Base-by-base conservation (phyloP, 2,113 vertebrate species). In the Zosterops pallidus region DNA sequence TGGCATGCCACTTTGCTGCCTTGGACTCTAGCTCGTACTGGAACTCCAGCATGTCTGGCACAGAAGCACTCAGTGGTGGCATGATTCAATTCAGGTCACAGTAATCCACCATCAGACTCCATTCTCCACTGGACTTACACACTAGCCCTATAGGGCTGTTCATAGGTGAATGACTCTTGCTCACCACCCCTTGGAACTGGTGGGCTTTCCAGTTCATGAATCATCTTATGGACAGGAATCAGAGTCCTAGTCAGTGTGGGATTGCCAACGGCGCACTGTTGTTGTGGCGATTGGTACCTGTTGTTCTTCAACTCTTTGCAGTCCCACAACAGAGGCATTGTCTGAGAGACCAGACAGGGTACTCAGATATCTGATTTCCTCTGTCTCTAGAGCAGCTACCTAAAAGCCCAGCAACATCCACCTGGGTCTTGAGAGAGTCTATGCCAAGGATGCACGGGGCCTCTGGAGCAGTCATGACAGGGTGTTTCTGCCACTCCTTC, bases 191-290 rank as follows among this genome's bases (percentile, higher is more conserved):
- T 37, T 50, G 25, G 46, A 59, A 35, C n/a, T 37, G 18, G 14
- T 59, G 56, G 21, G n/a, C 56, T 59, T 35, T 37, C n/a, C 9
- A 50, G n/a, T 35, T 24, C 21, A 33, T 4, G 1, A 33, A 44
- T 64, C 29, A 44, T 33, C 41, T 64, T 11, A 33, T 33, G 41
- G 6, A 64, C 23, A 9, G 21, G 6, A 44, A 33, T 42, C 13
- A 22, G 59, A 19, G 33, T 23, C n/a, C 24, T 11, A 4, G 14
- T 33, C 5, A 2, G 14, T 65, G 29, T 2, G 0, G 29, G 23
- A 64, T 16, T 44, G 62, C 20, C 2, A 3, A 26, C 9, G 6
- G 29, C 22, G 7, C 20, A 64, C 62, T 31, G 20, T 24, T 65
- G 41, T 29, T 65, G 20, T 46, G 42, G 42, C 2, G 2, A 33